Percentiles rank a stretch among this genome's conserved stretches.
Conservation (phyloP, 2,113 vertebrate genomes). For the Apteryx mantelli region DNA sequence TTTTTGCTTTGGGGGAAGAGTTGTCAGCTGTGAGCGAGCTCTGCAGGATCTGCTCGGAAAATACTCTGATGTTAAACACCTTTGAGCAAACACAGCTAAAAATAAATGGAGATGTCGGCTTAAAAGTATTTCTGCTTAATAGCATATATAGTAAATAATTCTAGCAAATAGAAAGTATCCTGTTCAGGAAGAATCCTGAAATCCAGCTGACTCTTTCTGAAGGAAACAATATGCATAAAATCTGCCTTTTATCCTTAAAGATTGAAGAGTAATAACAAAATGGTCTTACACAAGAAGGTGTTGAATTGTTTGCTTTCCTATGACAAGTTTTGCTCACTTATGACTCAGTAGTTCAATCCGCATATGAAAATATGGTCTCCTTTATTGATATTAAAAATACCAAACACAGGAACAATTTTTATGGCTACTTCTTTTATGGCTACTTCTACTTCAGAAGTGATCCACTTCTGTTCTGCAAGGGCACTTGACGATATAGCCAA, state of each 20-base stretch:
- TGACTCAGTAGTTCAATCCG: not conserved
- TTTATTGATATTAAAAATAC: not conserved
- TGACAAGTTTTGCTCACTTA: accelerated
- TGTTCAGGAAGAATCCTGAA: not conserved
- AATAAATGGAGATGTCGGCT: not conserved
- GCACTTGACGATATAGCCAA: not conserved
- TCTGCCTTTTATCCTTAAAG: not conserved
- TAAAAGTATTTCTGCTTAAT: not conserved
- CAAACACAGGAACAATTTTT: not conserved
- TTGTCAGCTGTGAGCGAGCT: not conserved
- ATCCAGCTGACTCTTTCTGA: not conserved
- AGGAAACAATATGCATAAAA: not conserved
- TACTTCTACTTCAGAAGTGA: not conserved
- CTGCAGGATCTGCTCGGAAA: not conserved
- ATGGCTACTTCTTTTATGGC: not conserved
- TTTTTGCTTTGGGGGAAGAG: not conserved
- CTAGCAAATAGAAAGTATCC: not conserved
- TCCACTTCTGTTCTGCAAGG: not conserved
- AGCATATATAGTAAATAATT: not conserved
- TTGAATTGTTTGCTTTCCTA: not conserved
- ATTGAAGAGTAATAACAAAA: not conserved
- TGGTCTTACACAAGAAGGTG: not conserved
- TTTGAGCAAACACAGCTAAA: not conserved
- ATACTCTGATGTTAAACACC: not conserved
- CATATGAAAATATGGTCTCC: not conserved